These are phyloP conservation scores for Fregetta grallaria DNA, from an alignment of 2,113 vertebrate genomes.

Conservation along the genomic window DNA sequence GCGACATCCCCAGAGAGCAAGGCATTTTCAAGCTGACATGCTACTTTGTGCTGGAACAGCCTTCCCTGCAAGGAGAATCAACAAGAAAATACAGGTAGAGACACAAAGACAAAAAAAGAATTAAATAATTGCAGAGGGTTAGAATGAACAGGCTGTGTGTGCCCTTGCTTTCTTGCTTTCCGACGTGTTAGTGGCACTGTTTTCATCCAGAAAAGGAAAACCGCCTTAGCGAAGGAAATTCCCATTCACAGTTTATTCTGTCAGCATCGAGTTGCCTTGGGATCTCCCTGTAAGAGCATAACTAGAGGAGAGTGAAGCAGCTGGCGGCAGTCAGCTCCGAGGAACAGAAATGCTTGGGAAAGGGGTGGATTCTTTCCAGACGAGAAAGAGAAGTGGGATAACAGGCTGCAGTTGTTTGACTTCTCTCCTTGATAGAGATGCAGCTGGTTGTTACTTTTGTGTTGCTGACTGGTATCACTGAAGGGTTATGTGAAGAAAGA, in stretches of 20 bases:
- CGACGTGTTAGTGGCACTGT: neutral
- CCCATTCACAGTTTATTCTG: neutral
- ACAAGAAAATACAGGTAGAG: neutral
- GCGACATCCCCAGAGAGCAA: neutral
- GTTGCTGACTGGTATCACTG: neutral
- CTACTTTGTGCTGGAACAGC: neutral
- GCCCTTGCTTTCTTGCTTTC: neutral
- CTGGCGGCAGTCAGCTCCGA: neutral
- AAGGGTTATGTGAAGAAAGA: neutral
- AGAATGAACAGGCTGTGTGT: neutral
- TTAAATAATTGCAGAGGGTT: neutral
- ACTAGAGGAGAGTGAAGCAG: neutral
- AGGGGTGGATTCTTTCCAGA: neutral
- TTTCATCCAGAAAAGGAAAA: neutral
- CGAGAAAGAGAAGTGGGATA: neutral
- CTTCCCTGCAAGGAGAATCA: neutral
- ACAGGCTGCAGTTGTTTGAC: neutral
- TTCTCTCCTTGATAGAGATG: neutral
- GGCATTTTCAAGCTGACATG: neutral
- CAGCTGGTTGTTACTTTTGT: neutral
- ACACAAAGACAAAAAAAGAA: neutral
- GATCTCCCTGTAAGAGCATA: neutral
- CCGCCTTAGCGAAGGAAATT: neutral
- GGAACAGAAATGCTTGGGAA: neutral
- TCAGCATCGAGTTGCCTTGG: neutral